Percentiles rank a stretch among this genome's conserved stretches.
Conservation (phyloP, 2,797 vertebrate species). For the Mormyrops boulengeri region DNA sequence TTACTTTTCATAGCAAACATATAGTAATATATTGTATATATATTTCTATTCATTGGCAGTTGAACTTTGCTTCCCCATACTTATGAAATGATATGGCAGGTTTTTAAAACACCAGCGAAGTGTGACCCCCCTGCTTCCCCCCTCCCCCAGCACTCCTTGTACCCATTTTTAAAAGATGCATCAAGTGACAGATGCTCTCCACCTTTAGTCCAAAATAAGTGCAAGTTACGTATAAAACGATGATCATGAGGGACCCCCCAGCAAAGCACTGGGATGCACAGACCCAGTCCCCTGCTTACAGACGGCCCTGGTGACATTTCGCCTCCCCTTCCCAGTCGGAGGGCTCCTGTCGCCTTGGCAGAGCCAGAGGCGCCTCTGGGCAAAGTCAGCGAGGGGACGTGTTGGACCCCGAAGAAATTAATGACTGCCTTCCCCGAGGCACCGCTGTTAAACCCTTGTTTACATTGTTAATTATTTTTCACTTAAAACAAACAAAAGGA, state of each 20-base stretch:
- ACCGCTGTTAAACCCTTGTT: conserved; percentile 24
- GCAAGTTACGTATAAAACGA: background rate
- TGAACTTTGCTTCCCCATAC: background rate
- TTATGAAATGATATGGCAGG: background rate
- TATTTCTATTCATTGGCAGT: background rate
- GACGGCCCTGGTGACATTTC: conserved; percentile 16
- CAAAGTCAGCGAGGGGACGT: conserved; percentile 8
- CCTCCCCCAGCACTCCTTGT: conserved; percentile 22
- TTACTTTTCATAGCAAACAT: background rate
- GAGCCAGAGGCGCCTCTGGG: conserved; percentile 14
- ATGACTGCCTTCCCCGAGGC: conserved; percentile 24
- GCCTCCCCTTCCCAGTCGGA: conserved; percentile 3
- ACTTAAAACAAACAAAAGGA: conserved; percentile 22
- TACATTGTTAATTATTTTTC: conserved; percentile 30
- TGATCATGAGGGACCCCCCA: background rate
- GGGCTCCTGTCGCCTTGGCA: conserved; percentile 15
- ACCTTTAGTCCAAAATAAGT: background rate
- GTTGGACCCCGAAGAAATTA: conserved; percentile 25
- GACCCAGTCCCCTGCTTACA: background rate
- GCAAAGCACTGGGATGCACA: background rate
- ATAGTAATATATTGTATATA: background rate
- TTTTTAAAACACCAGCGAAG: background rate
- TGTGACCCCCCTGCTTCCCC: background rate
- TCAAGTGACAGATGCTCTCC: background rate
- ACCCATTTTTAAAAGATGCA: background rate